Percentiles rank a stretch among this genome's conserved stretches.
Evolutionary conservation across 1,140 invertebrate genomes (phyloP).

Genomic region (Neomicropteryx cornuta): DNA sequence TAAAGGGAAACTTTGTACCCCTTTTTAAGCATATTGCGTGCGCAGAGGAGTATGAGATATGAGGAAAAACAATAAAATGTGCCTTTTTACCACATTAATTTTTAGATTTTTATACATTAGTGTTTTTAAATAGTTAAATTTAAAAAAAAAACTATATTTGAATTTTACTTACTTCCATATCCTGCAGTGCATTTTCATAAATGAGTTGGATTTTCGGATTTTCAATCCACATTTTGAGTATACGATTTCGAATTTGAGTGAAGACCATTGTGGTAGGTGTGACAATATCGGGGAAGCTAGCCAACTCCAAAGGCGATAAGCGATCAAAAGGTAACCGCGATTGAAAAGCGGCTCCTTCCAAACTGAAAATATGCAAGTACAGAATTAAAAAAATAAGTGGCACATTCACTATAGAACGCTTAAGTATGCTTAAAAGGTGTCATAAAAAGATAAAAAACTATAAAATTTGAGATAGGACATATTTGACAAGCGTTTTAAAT

Average conservation of each 20-base stretch:
- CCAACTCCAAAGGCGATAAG: conserved; percentile 86
- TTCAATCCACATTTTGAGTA: conserved; percentile 95
- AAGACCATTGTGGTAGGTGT: conserved; percentile 80
- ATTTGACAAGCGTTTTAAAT: conserved; percentile 27
- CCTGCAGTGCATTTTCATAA: conserved; percentile 66
- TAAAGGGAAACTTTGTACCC: no score
- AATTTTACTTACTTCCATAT: conserved; percentile 58
- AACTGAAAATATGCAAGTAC: conserved; percentile 38
- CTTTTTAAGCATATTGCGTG: no score
- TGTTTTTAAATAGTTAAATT: no score
- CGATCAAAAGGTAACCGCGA: conserved; percentile 90
- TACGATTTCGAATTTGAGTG: conserved; percentile 83
- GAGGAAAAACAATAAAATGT: no score
- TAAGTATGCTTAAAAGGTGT: conserved; percentile 2
- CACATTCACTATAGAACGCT: neutral
- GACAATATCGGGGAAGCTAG: conserved; percentile 86
- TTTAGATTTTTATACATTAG: no score
- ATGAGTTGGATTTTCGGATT: conserved; percentile 90
- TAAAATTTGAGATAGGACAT: conserved; percentile 8
- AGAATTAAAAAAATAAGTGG: conserved; percentile 2
- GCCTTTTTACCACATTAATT: no score
- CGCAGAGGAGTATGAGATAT: no score
- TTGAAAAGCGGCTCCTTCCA: conserved; percentile 89
- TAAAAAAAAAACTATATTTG: no score
- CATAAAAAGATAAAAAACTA: conserved; percentile 1